phyloP scores from a whole-genome alignment of 2,797 vertebrate species.

The Onychomys arenicola region DNA sequence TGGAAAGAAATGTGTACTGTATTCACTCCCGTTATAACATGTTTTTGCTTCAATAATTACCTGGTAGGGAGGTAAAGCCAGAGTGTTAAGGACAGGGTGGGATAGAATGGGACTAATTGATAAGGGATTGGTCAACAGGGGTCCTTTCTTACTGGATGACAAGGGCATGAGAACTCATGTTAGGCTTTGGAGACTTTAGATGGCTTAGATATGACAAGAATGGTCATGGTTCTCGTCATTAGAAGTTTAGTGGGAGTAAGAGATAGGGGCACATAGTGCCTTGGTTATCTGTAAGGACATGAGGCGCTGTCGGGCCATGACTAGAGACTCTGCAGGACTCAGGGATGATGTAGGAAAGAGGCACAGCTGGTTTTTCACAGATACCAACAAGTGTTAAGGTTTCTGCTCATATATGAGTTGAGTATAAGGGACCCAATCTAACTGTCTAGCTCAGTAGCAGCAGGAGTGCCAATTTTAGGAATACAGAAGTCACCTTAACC shows the following conservation, averaged over 20 bases:
- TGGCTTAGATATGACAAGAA: neutral
- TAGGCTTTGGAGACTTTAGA: neutral
- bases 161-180: neutral
- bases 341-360: neutral
- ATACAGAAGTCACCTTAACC: neutral
- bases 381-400: neutral
- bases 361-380: neutral
- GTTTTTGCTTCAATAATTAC: neutral
- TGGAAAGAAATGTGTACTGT: slow-evolving; percentile 3
- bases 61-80: neutral
- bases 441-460: neutral
- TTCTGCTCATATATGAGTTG: neutral
- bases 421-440: neutral
- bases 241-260: neutral
- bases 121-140: neutral
- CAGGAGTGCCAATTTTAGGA: neutral
- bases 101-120: neutral
- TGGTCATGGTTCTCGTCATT: neutral
- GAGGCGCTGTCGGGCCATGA: neutral
- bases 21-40: slow-evolving; percentile 6
- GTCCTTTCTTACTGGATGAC: neutral
- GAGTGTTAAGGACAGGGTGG: neutral
- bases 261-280: neutral
- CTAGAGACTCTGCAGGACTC: neutral
- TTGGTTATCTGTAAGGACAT: neutral